Evolutionary conservation across 2,113 vertebrate species (phyloP), one percentile per base, ranked within the genome.

Genomic region (Trichomycterus rosablanca): DNA sequence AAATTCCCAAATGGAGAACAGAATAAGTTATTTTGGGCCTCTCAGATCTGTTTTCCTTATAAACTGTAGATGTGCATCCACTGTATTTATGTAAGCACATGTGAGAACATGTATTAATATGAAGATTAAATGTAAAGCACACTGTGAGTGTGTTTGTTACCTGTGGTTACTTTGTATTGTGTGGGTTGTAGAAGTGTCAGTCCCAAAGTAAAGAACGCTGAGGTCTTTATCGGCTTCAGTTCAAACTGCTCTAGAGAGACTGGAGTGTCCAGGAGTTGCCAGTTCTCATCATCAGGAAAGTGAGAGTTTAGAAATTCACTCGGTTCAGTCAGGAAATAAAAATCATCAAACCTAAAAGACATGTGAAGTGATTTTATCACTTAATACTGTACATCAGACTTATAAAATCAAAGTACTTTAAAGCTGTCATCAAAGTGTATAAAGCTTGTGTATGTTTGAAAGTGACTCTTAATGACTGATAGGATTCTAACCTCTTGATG

Each of bases 401-500:
- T n/a, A n/a, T n/a, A n/a, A n/a, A n/a, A n/a, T n/a, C n/a, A n/a
- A n/a, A n/a, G n/a, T n/a, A n/a, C n/a, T n/a, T n/a, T n/a, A n/a
- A n/a, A 49, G 1, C 18, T 11, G 26, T 40, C 9, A 32, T n/a
- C n/a, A 24, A 20, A 16, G 2, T 39, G 10, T 37, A 2, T 23
- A 30, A 3, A 30, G 14, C 19, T n/a, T n/a, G 12, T 53, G 52
- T 10, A n/a, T 42, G 7, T 8, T 19, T 10, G 24, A 26, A 5
- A 24, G 8, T 5, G 18, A 19, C 10, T 6, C 22, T 43, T 10
- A 32, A 11, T 1, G 1, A n/a, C 12, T 34, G 14, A 28, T 16
- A 52, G 8, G 28, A 23, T 18, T 30, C 76, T 78, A 49, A 92
- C 89, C 85, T 88, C 78, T 87, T 87, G 40, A 86, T 26, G 20